These are phyloP conservation scores for Girardinus metallicus DNA, from an alignment of 2,797 vertebrate genomes.

Conservation along the genomic window DNA sequence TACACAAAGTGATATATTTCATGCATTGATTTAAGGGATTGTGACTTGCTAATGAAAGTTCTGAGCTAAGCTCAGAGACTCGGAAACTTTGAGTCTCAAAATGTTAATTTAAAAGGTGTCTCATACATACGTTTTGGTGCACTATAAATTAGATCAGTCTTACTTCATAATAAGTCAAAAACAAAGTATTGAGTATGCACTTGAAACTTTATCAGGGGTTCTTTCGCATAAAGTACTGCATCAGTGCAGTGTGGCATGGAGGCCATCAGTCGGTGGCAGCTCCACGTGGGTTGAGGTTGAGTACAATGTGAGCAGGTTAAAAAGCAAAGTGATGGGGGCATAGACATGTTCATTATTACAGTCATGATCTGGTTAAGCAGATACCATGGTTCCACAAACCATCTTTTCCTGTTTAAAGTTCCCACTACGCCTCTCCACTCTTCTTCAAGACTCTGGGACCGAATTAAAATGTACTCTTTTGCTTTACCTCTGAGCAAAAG, in stretches of 20 bases:
- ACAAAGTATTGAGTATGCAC: no score
- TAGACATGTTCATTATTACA: background rate
- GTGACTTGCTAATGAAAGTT: background rate
- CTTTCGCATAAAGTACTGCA: no score
- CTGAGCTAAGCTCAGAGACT: background rate
- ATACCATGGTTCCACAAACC: background rate
- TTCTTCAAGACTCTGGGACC: background rate
- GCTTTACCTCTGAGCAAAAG: background rate
- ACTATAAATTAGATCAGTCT: no score
- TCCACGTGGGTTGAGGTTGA: background rate
- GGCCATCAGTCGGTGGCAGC: background rate
- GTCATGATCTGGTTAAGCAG: background rate
- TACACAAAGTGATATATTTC: background rate
- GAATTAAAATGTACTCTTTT: background rate
- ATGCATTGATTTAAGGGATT: background rate
- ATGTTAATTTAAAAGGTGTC: no score
- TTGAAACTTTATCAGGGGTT: no score
- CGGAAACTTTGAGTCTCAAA: background rate
- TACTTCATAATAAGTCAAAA: no score
- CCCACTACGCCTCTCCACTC: no score
- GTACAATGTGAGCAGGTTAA: background rate
- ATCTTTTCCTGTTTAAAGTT: no score
- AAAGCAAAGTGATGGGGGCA: background rate
- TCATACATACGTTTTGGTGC: no score
- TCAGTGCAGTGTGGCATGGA: no score